Evolutionary conservation across 2,113 vertebrate species (phyloP), one percentile per base, ranked within the genome.

Genomic region (Ophthalmolycus amberensis): DNA sequence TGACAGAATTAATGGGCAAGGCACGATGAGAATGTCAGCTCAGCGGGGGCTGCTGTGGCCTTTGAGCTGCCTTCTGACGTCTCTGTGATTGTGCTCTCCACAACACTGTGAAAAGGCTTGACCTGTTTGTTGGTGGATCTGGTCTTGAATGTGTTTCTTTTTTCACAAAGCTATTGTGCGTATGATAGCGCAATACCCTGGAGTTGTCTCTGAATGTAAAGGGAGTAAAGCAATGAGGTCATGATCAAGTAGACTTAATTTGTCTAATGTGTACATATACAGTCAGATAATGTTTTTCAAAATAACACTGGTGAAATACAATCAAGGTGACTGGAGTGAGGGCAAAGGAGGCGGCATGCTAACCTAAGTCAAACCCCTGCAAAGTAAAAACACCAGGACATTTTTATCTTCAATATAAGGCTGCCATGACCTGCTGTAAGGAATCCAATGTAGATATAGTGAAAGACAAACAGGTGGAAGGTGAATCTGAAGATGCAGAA

Each of bases 1-100:
- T 95, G 85, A 94, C 92, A 88, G 92, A 94, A 95, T 95, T 95
- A 95, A 95, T 93, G 94, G 90, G 87, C 90, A 94, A 94, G 94
- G 93, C 92, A 91, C 93, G 91, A 93, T 92, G 93, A 95, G 94
- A 94, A 95, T 95, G 94, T 95, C 95, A 95, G 91, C 92, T 76
- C 92, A 74, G 86, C 86, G n/a, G 94, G 94, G 79, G 91, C 85
- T 72, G 79, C 86, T 71, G 88, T 91, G 92, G 92, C 92, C 93
- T 93, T 93, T 94, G 94, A 92, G 93, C 83, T 79, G 87, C 85
- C 90, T 89, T 90, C 92, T 87, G 88, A 91, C 86, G 80, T 91
- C 80, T 85, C 88, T 88, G 89, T 84, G 86, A 90, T 84, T 93
- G 90, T 91, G 92, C 89, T 93, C 87, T 84, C 85, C 82, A 82